Base-by-base conservation (phyloP, 1,140 invertebrate genomes). In the Anastatus disparis region DNA sequence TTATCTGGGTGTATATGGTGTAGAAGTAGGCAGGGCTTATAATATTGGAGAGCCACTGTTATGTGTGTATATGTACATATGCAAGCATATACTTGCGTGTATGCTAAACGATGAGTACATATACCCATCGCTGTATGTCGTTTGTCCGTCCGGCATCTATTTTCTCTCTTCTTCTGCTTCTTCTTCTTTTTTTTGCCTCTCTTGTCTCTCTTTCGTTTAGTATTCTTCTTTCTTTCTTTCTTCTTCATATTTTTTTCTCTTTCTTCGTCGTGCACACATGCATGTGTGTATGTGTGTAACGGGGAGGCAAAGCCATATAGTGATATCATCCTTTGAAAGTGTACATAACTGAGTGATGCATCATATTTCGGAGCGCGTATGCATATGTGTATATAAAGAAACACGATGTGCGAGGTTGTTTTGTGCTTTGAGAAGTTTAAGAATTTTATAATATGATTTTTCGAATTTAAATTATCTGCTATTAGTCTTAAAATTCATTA, bases 291-390 rank as follows among this genome's bases (percentile, higher is more conserved):
- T n/a, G n/a, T n/a, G n/a, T n/a, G n/a, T n/a, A n/a, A n/a, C n/a
- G n/a, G n/a, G n/a, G n/a, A n/a, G 31, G 31, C 31, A 10, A 4
- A 35, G 31, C 31, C 4, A n/a, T n/a, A n/a, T 10, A 35, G 73
- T 82, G 82, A 82, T 81, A 81, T 83, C 82, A 82, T 75, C 78
- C 65, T 76, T 82, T 78, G 81, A 82, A 82, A 82, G 78, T 81
- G 74, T 76, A 76, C 78, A 82, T 82, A 81, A 77, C 79, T 78
- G 70, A 80, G 69, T 76, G 79, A 80, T 83, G 81, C 75, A 82
- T 83, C 81, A 59, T 56, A 80, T 76, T 75, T 75, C 52, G 58
- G 56, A 9, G 63, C 7, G 31, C 10, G 31, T 35, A n/a, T n/a
- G n/a, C n/a, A n/a, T n/a, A n/a, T n/a, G n/a, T n/a, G n/a, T n/a